These are phyloP conservation scores for Apoda limacodes DNA, from an alignment of 2,888 invertebrate genomes.

Conservation along the genomic window DNA sequence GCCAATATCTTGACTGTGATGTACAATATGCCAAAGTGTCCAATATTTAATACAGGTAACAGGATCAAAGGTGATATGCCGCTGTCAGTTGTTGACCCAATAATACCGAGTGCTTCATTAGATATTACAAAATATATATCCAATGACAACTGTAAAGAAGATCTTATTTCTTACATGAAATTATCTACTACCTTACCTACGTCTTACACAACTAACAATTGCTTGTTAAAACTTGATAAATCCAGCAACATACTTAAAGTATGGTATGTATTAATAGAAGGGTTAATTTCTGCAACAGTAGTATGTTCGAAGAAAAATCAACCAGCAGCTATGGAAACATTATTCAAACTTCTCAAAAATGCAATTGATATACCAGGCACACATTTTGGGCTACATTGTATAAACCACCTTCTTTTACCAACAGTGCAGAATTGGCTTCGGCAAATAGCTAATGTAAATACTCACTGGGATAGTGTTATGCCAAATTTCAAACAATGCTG, in stretches of 20 bases:
- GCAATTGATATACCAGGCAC: slow-evolving; percentile 85
- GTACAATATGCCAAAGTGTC: slow-evolving; percentile 96
- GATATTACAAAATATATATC: slow-evolving; percentile 77
- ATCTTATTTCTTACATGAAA: slow-evolving; percentile 74
- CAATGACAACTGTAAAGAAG: slow-evolving; percentile 74
- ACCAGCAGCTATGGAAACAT: slow-evolving; percentile 86
- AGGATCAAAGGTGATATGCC: slow-evolving; percentile 82
- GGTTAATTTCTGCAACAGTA: slow-evolving; percentile 82
- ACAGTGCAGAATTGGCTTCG: slow-evolving; percentile 95
- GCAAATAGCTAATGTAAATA: slow-evolving; percentile 76
- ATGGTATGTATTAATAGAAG: slow-evolving; percentile 91
- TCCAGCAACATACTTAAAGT: slow-evolving; percentile 88
- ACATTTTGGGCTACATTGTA: slow-evolving; percentile 90
- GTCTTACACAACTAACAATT: slow-evolving; percentile 62
- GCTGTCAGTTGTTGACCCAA: slow-evolving; percentile 84
- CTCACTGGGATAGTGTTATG: slow-evolving; percentile 81
- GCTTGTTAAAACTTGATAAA: slow-evolving; percentile 77
- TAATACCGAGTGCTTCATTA: slow-evolving; percentile 79
- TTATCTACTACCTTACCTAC: slow-evolving; percentile 64
- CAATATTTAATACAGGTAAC: slow-evolving; percentile 91
- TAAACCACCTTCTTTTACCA: slow-evolving; percentile 91
- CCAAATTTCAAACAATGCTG: slow-evolving; percentile 96
- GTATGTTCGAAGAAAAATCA: slow-evolving; percentile 91
- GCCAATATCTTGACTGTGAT: slow-evolving; percentile 90
- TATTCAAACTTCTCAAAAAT: slow-evolving; percentile 86